Base-by-base conservation (phyloP, 1,140 invertebrate genomes). In the Macrobrachium nipponense region DNA sequence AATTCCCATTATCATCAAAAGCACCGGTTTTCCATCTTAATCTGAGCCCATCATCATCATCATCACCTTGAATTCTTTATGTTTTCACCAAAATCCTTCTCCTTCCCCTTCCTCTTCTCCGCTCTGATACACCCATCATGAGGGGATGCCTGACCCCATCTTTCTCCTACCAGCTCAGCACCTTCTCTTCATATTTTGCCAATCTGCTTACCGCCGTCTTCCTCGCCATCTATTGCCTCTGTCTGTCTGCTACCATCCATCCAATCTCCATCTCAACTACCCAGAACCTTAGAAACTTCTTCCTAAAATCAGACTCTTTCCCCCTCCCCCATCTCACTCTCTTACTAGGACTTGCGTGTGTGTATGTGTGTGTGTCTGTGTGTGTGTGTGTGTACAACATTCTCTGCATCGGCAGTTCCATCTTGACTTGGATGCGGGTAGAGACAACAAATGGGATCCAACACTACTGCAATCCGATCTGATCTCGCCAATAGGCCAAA, bases 381-480 rank as follows among this genome's bases (percentile, higher is more conserved):
- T 36, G 27, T 36, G 27, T 36, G 27, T 36, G 27, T 36, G 27
- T 36, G 4, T 36, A 36, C 27, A 36, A 1, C 27, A 36, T 36
- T 36, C 27, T 36, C 27, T 36, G 27, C 27, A 36, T 36, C 27
- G 27, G 27, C 27, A 36, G 27, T 36, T 36, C 27, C 27, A 36
- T 36, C 27, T 36, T 15, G 73, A 51, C 43, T 61, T 70, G 66
- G 36, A 72, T 36, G 72, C 23, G 60, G 60, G 43, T 73, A 51
- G 51, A 60, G 76, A 44, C 64, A 83, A 77, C 72, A 76, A 83
- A 83, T 83, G 73, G 81, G 72, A 83, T 77, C 72, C 72, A 83
- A 82, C 51, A 59, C 68, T 75, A 75, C 80, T 61, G 58, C 80
- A 75, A 83, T 64, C 70, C 60, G 70, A 76, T 76, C 72, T 75